Conservation (phyloP, 2,888 invertebrate genomes). For the Tipula helvola region DNA sequence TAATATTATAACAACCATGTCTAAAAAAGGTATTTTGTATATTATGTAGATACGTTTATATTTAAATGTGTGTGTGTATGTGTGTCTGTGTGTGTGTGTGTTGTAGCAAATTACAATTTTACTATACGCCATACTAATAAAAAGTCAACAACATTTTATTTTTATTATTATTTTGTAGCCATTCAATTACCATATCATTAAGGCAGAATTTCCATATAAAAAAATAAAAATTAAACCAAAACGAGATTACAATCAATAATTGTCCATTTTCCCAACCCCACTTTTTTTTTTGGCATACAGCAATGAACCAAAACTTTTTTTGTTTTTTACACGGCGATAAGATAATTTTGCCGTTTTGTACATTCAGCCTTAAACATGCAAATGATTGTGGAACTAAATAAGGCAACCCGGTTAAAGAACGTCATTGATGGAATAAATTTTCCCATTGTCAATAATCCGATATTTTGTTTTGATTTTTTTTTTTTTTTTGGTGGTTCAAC, state of each 20-base stretch:
- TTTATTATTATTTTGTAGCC: background rate
- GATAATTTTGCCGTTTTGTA: background rate
- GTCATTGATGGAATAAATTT: background rate
- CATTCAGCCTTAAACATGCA: background rate
- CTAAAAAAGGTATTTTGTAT: background rate
- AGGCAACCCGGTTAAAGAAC: background rate
- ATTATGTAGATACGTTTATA: background rate
- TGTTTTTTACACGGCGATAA: background rate
- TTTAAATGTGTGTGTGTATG: background rate
- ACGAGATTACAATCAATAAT: background rate
- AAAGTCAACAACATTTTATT: background rate
- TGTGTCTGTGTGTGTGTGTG: background rate
- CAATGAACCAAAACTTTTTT: background rate
- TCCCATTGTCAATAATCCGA: background rate
- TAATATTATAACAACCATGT: background rate
- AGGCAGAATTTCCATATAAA: background rate
- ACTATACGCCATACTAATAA: background rate
- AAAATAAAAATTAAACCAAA: background rate
- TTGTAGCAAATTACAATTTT: background rate
- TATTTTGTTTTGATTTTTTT: background rate
- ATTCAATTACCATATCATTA: background rate
- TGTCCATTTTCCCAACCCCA: background rate
- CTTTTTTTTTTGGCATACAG: background rate
- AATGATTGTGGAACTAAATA: background rate
- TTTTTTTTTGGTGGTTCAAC: background rate